Percentiles rank a stretch among this genome's conserved stretches.
Evolutionary conservation across 2,888 invertebrate species (phyloP).

Genomic region (Myopa testacea): DNA sequence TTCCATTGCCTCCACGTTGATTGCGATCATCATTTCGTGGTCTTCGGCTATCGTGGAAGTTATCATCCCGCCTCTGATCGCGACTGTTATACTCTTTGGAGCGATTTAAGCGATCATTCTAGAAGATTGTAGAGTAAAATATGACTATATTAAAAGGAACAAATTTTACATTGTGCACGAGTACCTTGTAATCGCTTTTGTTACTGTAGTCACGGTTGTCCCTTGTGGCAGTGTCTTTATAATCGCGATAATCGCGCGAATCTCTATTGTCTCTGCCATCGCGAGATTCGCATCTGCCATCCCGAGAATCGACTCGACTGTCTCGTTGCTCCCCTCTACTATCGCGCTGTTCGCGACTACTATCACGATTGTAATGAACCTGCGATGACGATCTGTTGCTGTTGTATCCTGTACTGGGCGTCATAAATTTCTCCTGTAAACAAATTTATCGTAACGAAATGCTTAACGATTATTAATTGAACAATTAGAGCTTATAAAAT

Average conservation of each 20-base stretch:
- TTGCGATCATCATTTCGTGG: slow-evolving; percentile 41
- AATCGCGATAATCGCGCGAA: slow-evolving; percentile 41
- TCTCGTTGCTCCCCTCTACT: slow-evolving; percentile 23
- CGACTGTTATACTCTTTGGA: slow-evolving; percentile 46
- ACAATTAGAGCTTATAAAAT: neutral
- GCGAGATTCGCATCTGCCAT: slow-evolving; percentile 30
- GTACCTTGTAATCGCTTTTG: slow-evolving; percentile 41
- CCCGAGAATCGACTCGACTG: slow-evolving; percentile 6
- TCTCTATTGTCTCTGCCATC: slow-evolving; percentile 28
- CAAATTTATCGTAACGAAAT: slow-evolving; percentile 41
- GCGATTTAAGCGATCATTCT: slow-evolving; percentile 40
- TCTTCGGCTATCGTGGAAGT: slow-evolving; percentile 32
- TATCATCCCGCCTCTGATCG: slow-evolving; percentile 40
- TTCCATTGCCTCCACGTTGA: slow-evolving; percentile 15
- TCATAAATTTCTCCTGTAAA: slow-evolving; percentile 1
- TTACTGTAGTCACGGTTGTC: slow-evolving; percentile 30
- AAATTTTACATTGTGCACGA: neutral
- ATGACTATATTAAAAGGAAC: neutral
- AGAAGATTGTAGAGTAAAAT: neutral
- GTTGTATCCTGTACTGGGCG: neutral
- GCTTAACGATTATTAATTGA: slow-evolving; percentile 49
- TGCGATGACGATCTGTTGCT: slow-evolving; percentile 28
- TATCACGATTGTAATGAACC: slow-evolving; percentile 26
- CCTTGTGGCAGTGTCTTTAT: slow-evolving; percentile 33
- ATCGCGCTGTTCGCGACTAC: neutral